Evolutionary conservation across 2,797 vertebrate genomes (phyloP).

Genomic region (Lerista edwardsae): DNA sequence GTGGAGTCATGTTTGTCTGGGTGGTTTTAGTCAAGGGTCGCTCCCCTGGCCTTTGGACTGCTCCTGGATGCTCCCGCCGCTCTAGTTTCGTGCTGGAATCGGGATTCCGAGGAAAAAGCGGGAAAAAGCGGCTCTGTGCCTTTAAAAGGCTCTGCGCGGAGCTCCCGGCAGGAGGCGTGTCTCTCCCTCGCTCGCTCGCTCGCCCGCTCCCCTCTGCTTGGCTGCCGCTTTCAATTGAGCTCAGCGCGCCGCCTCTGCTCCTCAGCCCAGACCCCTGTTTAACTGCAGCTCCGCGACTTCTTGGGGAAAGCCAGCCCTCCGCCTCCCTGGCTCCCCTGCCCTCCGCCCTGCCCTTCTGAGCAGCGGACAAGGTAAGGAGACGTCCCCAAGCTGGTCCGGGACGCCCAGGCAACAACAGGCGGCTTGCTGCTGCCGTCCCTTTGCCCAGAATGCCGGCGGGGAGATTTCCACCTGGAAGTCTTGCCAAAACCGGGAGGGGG

Average conservation of each 20-base stretch:
- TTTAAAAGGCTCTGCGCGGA: slow-evolving; percentile 75
- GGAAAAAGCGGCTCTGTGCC: slow-evolving; percentile 66
- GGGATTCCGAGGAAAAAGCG: neutral
- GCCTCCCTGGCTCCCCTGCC: slow-evolving; percentile 38
- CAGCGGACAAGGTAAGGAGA: slow-evolving; percentile 62
- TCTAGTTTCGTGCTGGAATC: neutral
- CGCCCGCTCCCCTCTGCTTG: neutral
- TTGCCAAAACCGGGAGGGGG: neutral
- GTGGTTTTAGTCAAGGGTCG: neutral
- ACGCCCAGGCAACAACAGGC: neutral
- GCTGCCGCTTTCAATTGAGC: slow-evolving; percentile 68
- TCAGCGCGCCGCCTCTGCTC: slow-evolving; percentile 61
- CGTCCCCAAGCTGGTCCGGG: neutral
- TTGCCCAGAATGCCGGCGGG: no score
- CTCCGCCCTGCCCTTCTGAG: slow-evolving; percentile 18
- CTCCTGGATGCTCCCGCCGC: neutral
- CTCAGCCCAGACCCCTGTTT: neutral
- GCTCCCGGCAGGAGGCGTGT: slow-evolving; percentile 89
- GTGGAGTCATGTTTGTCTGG: neutral
- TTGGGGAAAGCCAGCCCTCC: slow-evolving; percentile 44
- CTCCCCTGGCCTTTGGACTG: neutral
- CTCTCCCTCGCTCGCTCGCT: slow-evolving; percentile 77
- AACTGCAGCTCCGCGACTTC: slow-evolving; percentile 32
- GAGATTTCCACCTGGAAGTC: neutral
- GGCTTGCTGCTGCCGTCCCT: neutral